Evolutionary conservation across 2,113 vertebrate genomes (phyloP).

Genomic region (Struthidea cinerea): DNA sequence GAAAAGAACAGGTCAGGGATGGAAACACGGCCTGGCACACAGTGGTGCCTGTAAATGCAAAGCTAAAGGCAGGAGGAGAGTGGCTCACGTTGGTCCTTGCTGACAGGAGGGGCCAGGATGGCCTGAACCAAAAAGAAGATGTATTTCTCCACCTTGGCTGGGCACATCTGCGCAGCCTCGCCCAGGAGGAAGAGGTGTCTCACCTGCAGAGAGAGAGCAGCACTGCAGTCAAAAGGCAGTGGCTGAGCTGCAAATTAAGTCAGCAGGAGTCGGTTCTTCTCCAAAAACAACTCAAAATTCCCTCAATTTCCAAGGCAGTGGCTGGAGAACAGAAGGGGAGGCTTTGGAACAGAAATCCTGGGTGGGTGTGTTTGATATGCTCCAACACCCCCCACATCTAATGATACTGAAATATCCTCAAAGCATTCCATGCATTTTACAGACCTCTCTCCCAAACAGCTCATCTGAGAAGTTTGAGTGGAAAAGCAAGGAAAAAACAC

Average conservation of each 20-base stretch:
- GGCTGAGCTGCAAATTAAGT: neutral
- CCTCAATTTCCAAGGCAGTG: neutral
- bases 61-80: neutral
- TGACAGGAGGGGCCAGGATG: constrained; percentile 76
- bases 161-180: constrained; percentile 84
- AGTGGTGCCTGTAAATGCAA: neutral
- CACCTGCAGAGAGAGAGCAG: constrained; percentile 71
- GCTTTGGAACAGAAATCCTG: neutral
- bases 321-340: neutral
- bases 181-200: constrained; percentile 90
- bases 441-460: neutral
- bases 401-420: neutral
- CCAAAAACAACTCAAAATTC: neutral
- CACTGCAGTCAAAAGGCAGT: neutral
- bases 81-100: constrained; percentile 67
- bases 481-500: neutral
- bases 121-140: constrained; percentile 89
- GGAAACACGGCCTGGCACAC: neutral
- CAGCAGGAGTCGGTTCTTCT: neutral
- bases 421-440: neutral
- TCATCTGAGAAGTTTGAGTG: neutral
- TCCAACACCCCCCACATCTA: neutral
- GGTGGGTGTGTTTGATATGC: neutral
- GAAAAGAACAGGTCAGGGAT: neutral
- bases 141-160: constrained; percentile 78